A percentile compares a stretch with the other conserved stretches of the same genome.
These are phyloP conservation scores for Ectemnius cavifrons DNA, from an alignment of 2,888 invertebrate species.

Conservation along the genomic window DNA sequence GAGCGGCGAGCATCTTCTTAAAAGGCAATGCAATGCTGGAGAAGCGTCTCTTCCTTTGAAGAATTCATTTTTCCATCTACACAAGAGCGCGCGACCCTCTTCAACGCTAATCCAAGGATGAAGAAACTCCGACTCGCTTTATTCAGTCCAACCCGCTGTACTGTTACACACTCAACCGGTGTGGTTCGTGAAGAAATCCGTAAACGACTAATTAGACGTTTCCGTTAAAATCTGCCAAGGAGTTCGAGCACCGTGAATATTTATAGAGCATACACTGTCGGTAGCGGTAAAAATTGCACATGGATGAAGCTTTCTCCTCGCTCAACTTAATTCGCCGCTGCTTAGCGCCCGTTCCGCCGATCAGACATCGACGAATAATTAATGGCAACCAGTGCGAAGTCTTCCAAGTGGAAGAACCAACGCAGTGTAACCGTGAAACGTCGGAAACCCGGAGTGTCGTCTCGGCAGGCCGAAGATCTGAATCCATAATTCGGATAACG, in stretches of 20 bases:
- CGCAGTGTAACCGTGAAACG: not conserved
- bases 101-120: not conserved
- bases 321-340: no score
- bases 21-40: no score
- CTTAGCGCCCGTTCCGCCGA: no score
- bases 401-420: no score
- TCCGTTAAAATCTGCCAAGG: conserved; percentile 9
- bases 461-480: conserved; percentile 15
- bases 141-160: not conserved
- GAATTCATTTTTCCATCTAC: not conserved
- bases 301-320: conserved; percentile 36
- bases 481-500: conserved; percentile 47
- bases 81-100: not conserved
- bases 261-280: conserved; percentile 42
- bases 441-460: conserved; percentile 1
- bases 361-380: no score
- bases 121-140: not conserved
- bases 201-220: not conserved
- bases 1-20: not conserved
- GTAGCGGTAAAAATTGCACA: conserved; percentile 40
- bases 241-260: conserved; percentile 44
- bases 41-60: not conserved
- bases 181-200: not conserved
- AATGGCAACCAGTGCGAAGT: no score
- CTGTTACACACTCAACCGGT: not conserved